Evolutionary conservation across 2,888 invertebrate genomes (phyloP).

Genomic region (Rapana venosa): DNA sequence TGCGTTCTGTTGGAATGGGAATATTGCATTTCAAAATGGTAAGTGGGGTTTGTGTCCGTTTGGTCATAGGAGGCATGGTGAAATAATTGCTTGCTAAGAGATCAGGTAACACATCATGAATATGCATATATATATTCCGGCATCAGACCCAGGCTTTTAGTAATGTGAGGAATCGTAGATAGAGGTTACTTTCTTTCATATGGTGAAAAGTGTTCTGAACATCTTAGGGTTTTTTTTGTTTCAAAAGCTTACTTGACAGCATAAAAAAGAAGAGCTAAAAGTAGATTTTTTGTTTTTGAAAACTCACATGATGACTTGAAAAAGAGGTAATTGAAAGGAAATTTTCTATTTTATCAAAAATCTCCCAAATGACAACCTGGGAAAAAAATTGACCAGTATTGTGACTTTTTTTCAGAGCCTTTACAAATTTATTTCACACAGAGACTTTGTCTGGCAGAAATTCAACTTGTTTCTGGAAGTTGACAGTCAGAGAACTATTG

Average conservation of each 20-base stretch:
- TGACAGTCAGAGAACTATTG: not conserved
- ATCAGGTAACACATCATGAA: not conserved
- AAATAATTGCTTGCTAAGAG: not conserved
- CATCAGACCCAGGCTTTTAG: slow-evolving; percentile 28
- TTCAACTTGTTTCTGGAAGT: not conserved
- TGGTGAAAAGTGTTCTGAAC: too few species aligned
- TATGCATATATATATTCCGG: not conserved
- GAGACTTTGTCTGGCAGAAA: not conserved
- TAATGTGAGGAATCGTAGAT: too few species aligned
- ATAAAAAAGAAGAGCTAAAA: too few species aligned
- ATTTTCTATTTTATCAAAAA: too few species aligned
- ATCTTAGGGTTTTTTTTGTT: too few species aligned
- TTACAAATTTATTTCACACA: not conserved
- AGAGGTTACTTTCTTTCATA: too few species aligned
- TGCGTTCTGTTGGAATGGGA: not conserved
- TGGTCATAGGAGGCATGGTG: not conserved
- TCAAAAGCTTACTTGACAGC: too few species aligned
- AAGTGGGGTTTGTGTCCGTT: not conserved
- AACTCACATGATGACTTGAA: too few species aligned
- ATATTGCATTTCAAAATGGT: not conserved
- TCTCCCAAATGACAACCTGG: too few species aligned
- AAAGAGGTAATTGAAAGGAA: too few species aligned
- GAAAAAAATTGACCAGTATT: not conserved
- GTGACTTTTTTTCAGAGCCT: slow-evolving; percentile 25
- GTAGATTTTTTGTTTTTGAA: too few species aligned